phyloP scores from a whole-genome alignment of 1,140 invertebrate species.

The Drosophila pseudoobscura region DNA sequence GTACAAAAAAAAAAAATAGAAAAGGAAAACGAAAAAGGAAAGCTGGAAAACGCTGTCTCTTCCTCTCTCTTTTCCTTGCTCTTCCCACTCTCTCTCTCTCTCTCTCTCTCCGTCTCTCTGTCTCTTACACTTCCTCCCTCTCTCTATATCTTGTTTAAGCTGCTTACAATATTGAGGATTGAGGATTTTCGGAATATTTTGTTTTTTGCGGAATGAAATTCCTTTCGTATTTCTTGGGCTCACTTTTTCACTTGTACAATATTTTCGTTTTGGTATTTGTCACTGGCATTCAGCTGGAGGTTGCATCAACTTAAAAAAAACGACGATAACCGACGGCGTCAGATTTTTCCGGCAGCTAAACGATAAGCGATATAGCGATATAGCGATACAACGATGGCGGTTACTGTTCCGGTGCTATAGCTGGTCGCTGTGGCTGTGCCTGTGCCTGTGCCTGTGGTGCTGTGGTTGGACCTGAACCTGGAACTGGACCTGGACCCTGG shows the following conservation, averaged over 20 bases:
- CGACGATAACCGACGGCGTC: slow-evolving; percentile 38
- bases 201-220: slow-evolving; percentile 12
- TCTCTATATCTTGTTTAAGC: background rate
- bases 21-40: slow-evolving; percentile 2
- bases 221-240: slow-evolving; percentile 5
- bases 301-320: slow-evolving; percentile 27
- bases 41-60: slow-evolving; percentile 34
- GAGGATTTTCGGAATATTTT: slow-evolving; percentile 12
- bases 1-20: slow-evolving; percentile 40
- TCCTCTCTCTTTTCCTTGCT: background rate
- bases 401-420: too few species aligned
- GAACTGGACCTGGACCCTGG: background rate
- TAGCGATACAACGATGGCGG: too few species aligned
- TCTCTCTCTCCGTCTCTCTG: background rate
- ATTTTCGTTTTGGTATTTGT: slow-evolving; percentile 31
- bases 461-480: slow-evolving; percentile 1
- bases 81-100: background rate
- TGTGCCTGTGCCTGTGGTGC: background rate
- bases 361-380: too few species aligned
- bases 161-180: slow-evolving; percentile 38
- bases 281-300: slow-evolving; percentile 29
- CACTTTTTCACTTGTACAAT: slow-evolving; percentile 2
- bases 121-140: background rate
- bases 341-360: too few species aligned
- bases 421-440: too few species aligned